A percentile compares a stretch with the other conserved stretches of the same genome.
Evolutionary conservation across 2,797 vertebrate genomes (phyloP).

Genomic region (Chaetophractus vellerosus): DNA sequence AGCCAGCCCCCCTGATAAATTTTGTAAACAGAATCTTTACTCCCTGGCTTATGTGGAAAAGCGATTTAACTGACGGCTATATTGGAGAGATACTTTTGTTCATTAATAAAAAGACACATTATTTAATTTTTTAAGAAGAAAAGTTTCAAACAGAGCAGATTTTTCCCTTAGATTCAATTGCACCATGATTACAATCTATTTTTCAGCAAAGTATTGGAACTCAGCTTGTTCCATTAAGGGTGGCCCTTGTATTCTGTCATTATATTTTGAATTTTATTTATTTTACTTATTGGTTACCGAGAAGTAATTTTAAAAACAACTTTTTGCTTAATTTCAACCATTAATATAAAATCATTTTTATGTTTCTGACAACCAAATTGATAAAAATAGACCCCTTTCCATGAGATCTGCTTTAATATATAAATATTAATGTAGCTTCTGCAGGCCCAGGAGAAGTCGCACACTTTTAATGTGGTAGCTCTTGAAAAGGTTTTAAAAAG

Average conservation of each 20-base stretch:
- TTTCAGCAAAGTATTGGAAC: not conserved
- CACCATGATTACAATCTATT: not conserved
- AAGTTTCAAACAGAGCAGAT: not conserved
- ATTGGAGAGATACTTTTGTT: not conserved
- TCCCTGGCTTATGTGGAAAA: not conserved
- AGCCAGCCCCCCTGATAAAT: too few relatives aligned
- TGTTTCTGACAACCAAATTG: not conserved
- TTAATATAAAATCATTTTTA: not conserved
- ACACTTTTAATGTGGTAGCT: conserved; percentile 21
- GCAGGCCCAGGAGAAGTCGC: conserved; percentile 60
- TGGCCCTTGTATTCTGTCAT: not conserved
- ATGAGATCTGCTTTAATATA: not conserved
- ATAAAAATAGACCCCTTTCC: not conserved
- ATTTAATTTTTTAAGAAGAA: conserved; percentile 5
- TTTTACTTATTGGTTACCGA: not conserved
- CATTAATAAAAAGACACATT: not conserved
- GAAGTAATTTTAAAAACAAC: not conserved
- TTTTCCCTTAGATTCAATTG: not conserved
- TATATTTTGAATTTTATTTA: conserved; percentile 23
- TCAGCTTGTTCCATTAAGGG: not conserved
- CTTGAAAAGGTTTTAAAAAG: conserved; percentile 67
- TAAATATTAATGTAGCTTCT: conserved; percentile 47
- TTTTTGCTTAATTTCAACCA: not conserved
- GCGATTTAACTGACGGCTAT: not conserved
- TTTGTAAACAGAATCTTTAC: not conserved